phyloP scores from a whole-genome alignment of 2,113 vertebrate species.

The Cinclus mexicanus region DNA sequence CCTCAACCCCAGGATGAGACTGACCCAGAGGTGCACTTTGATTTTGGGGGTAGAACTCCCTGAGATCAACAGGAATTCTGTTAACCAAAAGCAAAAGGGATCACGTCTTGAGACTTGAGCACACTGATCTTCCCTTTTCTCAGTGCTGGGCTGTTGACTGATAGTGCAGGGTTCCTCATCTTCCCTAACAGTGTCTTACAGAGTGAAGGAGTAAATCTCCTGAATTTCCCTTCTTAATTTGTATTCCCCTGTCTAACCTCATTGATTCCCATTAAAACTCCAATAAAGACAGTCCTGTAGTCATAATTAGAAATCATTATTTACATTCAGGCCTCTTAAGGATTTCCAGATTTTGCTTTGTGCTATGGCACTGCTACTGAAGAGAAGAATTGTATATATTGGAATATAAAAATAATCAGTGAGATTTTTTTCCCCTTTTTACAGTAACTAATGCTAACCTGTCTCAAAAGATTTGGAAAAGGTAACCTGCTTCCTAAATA shows the following conservation, averaged over 20 bases:
- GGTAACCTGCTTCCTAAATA: neutral
- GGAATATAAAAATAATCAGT: neutral
- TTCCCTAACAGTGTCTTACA: neutral
- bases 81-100: neutral
- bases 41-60: neutral
- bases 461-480: neutral
- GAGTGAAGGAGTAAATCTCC: neutral
- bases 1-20: neutral
- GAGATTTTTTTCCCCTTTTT: neutral
- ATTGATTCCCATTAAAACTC: neutral
- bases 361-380: neutral
- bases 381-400: neutral
- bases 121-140: neutral
- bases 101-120: neutral
- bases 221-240: neutral
- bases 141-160: neutral
- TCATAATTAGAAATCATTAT: neutral
- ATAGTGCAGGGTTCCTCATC: neutral
- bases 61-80: neutral
- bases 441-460: neutral
- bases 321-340: neutral
- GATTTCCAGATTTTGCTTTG: neutral
- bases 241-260: neutral
- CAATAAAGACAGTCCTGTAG: neutral
- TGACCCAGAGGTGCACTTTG: neutral